Base-by-base conservation (phyloP, 2,888 invertebrate species). In the Parnassius apollo region DNA sequence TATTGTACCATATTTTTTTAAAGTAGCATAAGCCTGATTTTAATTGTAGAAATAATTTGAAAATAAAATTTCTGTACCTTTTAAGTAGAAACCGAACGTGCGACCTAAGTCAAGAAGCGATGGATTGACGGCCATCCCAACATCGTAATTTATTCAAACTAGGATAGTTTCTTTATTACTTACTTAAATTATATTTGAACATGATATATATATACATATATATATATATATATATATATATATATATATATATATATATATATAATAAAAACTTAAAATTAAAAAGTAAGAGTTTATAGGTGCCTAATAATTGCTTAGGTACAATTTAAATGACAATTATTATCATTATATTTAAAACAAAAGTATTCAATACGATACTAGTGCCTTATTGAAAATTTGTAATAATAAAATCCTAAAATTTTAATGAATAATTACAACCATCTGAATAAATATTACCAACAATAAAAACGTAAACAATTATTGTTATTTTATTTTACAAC, bases 21-120 rank as follows among this genome's bases (percentile, higher is more conserved):
- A 82, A 82, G 78, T 90, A 91, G 88, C 68, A 64, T 89, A 88
- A 88, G 88, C 84, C 82, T 86, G 85, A 87, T 83, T 83, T 80
- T 86, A 84, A 86, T 85, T 71, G 80, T 91, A 91, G 88, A 82
- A 80, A 81, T 91, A 89, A 83, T 85, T 87, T 83, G 88, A 88
- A 84, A 83, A 75, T 87, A 84, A 86, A 78, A 83, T 86, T 89
- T 83, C 86, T 84, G 89, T 91, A 91, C 87, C 88, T 90, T 85
- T 83, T 88, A 90, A 89, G 88, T 91, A 91, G 88, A 86, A 90
- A 86, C 88, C 86, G 88, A 91, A 89, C 88, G 86, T 88, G 91
- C 90, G 91, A 90, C 91, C 89, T 90, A 88, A 91, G 91, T 91
- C 91, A 91, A 85, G 85, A 83, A 84, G 86, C 89, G 88, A 88